Base-by-base conservation (phyloP, 2,113 vertebrate species). In the Microtus montanus region DNA sequence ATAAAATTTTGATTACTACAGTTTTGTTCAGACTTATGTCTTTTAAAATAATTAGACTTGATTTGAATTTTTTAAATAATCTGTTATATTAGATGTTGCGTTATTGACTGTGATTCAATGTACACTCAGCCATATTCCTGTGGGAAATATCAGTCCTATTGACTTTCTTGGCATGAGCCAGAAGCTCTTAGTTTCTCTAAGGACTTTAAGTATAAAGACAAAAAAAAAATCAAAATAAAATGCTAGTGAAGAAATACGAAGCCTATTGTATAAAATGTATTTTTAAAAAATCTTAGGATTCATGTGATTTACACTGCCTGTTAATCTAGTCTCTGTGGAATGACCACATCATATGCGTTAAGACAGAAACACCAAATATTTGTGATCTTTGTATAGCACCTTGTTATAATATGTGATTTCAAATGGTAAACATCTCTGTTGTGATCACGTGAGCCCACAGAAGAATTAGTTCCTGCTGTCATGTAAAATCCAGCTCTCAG, bases 291-390 rank as follows among this genome's bases (percentile, higher is more conserved):
- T 93, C 84, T 73, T 94, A 98, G 94, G 96, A 95, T 97, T 92
- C 82, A 94, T 97, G 97, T 98, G 97, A 96, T 92, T 97, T 97
- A 97, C 97, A 97, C 96, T 97, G 96, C 97, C 96, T 97, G 97
- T 98, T 97, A 96, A 95, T 89, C 93, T 96, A 96, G 97, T 98
- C 97, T 95, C 91, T 97, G 96, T 96, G 91, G 95, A 97, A 97
- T 95, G 94, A 96, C 82, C 89, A 94, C 90, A 95, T 78, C 80
- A 95, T 97, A 97, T 96, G 97, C 97, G 96, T 98, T 97, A 95
- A 98, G 95, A 97, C 77, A 68, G 80, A 97, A 95, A 98, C 96
- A 97, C 96, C 96, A 96, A 98, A 97, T 97, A 97, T 97, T 96
- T 97, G 94, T 94, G 95, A 96, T 94, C 92, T 98, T 97, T 96